A percentile compares a stretch with the other conserved stretches of the same genome.
Evolutionary conservation across 2,797 vertebrate species (phyloP).

Genomic region (Benthosema pterotum): DNA sequence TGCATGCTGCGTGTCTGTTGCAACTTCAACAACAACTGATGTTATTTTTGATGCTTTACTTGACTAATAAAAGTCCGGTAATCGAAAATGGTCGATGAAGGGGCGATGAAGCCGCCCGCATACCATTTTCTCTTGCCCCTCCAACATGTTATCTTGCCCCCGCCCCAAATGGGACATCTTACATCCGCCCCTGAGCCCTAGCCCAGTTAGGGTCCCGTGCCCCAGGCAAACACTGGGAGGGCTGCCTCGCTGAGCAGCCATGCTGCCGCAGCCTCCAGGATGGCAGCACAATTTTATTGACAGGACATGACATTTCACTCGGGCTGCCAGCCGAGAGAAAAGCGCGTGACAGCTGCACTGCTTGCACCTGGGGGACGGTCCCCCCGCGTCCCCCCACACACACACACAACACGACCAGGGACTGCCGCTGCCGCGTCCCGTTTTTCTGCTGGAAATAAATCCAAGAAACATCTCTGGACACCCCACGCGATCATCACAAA

Average conservation of each 20-base stretch:
- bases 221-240: constrained; percentile 70
- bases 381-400: constrained; percentile 46
- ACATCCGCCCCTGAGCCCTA: too few species aligned
- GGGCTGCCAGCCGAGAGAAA: constrained; percentile 61
- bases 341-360: constrained; percentile 63
- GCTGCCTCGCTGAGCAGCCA: constrained; percentile 61
- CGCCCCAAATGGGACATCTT: too few species aligned
- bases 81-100: too few species aligned
- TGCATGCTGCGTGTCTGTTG: too few species aligned
- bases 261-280: constrained; percentile 55
- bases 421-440: constrained; percentile 12
- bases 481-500: constrained; percentile 6
- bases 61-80: too few species aligned
- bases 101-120: too few species aligned
- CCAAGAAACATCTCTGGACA: constrained; percentile 25
- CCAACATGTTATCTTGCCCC: too few species aligned
- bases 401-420: constrained; percentile 36
- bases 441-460: constrained; percentile 13
- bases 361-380: constrained; percentile 65
- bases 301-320: constrained; percentile 81
- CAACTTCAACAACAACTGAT: too few species aligned
- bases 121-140: too few species aligned
- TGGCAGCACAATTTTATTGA: constrained; percentile 77
- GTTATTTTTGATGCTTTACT: too few species aligned
- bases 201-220: constrained; percentile 68